Evolutionary conservation across 2,113 vertebrate genomes (phyloP).

Genomic region (Solenodon paradoxus): DNA sequence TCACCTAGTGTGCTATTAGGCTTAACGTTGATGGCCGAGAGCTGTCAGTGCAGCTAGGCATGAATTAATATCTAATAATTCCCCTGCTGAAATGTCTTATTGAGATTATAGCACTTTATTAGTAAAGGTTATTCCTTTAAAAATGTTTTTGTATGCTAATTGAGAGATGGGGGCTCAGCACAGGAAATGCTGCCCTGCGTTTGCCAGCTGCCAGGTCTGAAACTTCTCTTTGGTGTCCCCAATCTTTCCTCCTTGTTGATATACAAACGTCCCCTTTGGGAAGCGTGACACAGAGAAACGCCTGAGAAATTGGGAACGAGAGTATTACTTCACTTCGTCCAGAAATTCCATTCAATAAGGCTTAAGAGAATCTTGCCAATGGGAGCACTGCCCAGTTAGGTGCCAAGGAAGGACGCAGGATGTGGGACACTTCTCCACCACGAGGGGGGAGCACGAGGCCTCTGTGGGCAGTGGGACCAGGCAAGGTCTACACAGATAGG

Average conservation of each 20-base stretch:
- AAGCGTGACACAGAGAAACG: neutral
- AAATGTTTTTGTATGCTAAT: constrained; percentile 57
- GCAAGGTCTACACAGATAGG: neutral
- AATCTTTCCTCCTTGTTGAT: neutral
- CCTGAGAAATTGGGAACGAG: neutral
- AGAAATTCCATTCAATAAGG: neutral
- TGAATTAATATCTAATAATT: constrained; percentile 77
- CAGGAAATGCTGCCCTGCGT: neutral
- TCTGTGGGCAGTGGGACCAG: neutral
- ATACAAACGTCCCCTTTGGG: neutral
- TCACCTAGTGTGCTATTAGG: constrained; percentile 75
- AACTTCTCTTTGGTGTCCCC: neutral
- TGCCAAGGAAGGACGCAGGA: accelerated
- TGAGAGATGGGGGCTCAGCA: neutral
- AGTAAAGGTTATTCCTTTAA: constrained; percentile 73
- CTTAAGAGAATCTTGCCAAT: neutral
- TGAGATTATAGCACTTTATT: constrained; percentile 73
- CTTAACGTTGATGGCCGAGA: constrained; percentile 54
- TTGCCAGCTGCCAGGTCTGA: neutral
- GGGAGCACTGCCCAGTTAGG: accelerated
- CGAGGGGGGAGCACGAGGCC: neutral
- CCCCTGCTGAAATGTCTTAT: constrained; percentile 65
- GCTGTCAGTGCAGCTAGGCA: constrained; percentile 72
- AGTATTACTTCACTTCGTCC: neutral
- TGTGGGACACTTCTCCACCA: accelerated